Evolutionary conservation across 2,797 vertebrate genomes (phyloP), one percentile per base, ranked within the genome.

Genomic region (Syngnathus acus): DNA sequence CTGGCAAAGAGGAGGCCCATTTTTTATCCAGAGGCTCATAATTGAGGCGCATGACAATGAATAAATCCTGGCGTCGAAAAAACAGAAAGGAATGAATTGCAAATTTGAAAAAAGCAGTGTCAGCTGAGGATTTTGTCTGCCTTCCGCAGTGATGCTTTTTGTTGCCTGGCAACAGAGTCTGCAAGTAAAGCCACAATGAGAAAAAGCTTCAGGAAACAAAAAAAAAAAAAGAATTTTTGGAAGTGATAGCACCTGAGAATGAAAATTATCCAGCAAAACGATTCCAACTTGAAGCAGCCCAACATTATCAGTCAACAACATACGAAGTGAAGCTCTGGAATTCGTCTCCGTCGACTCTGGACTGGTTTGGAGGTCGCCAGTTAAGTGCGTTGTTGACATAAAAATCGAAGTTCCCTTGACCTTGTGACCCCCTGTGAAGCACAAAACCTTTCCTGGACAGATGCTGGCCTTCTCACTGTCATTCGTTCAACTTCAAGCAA

Each of bases 11-110:
- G 3, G n/a, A 65, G 72, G 62, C 69, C 57, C 53, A 4, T 21
- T 63, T 81, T 62, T 6, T 40, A 80, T 84, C 86, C 87, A 5
- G 32, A 87, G 78, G 64, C 73, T 75, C 73, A 75, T 79, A 77
- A 81, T 77, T 84, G 70, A 77, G 66, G 68, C 65, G 77, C 81
- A 84, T 87, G 84, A 86, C 82, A 84, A 85, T 79, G 84, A 87
- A 90, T 90, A 87, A 86, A 90, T 87, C 87, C 13, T 7, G 21
- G n/a, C 50, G 50, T 21, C 4, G 16, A 2, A 53, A 53, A 53
- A 53, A n/a, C n/a, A 53, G n/a, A 23, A 55, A 10, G 23, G 21
- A 55, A 16, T 55, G n/a, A 32, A 55, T 11, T 55, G 53, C 23
- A 55, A 55, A 5, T 55, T 32, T 13, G 32, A 32, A 32, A 53